Percentiles rank a stretch among this genome's conserved stretches.
Evolutionary conservation across 2,888 invertebrate genomes (phyloP).

Genomic region (Drosophila nr. perissopoda): DNA sequence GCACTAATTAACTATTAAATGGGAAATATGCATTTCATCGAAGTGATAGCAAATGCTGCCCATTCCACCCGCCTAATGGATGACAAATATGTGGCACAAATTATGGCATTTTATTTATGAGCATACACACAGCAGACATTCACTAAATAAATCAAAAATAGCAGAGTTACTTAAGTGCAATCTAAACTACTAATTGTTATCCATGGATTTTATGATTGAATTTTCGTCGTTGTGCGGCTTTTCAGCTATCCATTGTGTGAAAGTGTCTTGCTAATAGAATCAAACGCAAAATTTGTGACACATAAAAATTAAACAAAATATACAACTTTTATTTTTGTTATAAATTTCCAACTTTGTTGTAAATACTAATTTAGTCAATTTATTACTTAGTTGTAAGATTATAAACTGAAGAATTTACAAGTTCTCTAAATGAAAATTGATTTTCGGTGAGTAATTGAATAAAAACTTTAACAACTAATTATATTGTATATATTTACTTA

Average conservation of each 20-base stretch:
- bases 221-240: neutral
- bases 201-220: neutral
- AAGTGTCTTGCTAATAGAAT: neutral
- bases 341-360: neutral
- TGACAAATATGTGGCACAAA: conserved; percentile 27
- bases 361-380: neutral
- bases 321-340: too few relatives aligned
- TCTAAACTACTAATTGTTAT: neutral
- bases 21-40: conserved; percentile 44
- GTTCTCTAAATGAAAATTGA: neutral
- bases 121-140: neutral
- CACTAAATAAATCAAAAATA: neutral
- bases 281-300: neutral
- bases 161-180: neutral
- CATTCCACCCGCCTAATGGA: neutral
- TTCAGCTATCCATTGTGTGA: neutral
- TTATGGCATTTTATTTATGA: conserved; percentile 19
- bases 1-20: conserved; percentile 74
- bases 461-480: neutral
- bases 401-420: neutral
- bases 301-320: neutral
- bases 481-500: neutral
- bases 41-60: neutral
- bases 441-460: neutral
- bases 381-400: neutral